Evolutionary conservation across 2,888 invertebrate species (phyloP).

Genomic region (Teinopalpus imperialis): DNA sequence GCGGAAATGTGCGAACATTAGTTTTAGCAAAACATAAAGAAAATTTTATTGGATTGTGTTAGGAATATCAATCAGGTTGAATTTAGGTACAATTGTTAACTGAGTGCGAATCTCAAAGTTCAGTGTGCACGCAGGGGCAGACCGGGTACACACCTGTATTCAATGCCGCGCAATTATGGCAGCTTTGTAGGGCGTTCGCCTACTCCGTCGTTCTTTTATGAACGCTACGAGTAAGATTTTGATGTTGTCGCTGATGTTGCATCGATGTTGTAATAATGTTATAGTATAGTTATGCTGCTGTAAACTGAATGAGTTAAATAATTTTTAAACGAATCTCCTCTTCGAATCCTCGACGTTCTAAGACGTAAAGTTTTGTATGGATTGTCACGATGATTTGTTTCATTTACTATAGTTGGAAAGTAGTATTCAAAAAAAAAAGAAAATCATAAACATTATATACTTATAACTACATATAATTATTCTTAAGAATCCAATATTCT

Average conservation of each 20-base stretch:
- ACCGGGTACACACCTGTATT: constrained; percentile 68
- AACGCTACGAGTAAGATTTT: constrained; percentile 71
- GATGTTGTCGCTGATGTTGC: constrained; percentile 45
- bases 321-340: no score
- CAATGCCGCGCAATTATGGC: constrained; percentile 63
- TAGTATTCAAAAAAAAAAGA: no score
- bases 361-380: no score
- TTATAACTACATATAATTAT: no score
- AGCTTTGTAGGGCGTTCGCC: constrained; percentile 74
- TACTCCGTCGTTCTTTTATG: constrained; percentile 77
- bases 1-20: no score
- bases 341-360: no score
- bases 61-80: background rate
- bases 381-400: no score
- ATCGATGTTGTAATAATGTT: constrained; percentile 32
- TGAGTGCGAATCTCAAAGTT: constrained; percentile 14
- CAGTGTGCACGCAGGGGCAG: constrained; percentile 65
- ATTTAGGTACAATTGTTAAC: background rate
- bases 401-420: no score
- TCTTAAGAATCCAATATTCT: no score
- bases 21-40: no score
- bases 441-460: no score
- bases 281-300: constrained; percentile 26
- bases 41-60: no score
- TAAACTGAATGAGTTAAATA: background rate